A percentile compares a stretch with the other conserved stretches of the same genome.
These are phyloP conservation scores for Scatophagus argus DNA, from an alignment of 2,113 vertebrate genomes.

Conservation along the genomic window DNA sequence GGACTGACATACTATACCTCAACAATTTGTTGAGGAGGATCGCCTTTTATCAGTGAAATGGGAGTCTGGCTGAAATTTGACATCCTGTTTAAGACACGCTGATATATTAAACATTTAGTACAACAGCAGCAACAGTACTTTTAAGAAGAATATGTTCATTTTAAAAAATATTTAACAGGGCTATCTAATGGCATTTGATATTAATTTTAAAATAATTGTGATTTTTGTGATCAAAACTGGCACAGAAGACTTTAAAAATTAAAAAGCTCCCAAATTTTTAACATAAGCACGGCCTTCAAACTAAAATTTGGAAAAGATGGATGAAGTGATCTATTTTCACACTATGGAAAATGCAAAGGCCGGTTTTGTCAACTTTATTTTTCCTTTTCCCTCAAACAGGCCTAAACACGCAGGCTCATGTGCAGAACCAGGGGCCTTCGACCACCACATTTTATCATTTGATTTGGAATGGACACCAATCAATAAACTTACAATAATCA, in stretches of 20 bases:
- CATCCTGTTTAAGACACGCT: slow-evolving; percentile 27
- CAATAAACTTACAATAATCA: not conserved
- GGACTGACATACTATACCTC: slow-evolving; percentile 86
- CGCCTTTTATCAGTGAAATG: slow-evolving; percentile 71
- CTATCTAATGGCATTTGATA: not conserved
- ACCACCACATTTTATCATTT: too few species aligned
- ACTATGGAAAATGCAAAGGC: not conserved
- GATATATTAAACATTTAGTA: not conserved
- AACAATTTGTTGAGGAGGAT: slow-evolving; percentile 84
- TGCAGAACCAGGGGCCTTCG: not conserved
- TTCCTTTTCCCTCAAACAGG: not conserved
- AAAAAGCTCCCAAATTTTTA: not conserved
- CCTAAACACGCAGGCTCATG: not conserved
- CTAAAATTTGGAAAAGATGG: not conserved
- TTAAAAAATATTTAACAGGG: not conserved
- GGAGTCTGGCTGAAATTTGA: slow-evolving; percentile 44
- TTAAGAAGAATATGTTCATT: not conserved
- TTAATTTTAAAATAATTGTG: not conserved
- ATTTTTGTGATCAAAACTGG: not conserved
- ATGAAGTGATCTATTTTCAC: not conserved
- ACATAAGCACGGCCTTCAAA: not conserved
- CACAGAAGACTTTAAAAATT: not conserved
- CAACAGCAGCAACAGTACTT: not conserved
- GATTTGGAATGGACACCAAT: not conserved
- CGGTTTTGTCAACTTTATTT: not conserved